Percentiles rank a stretch among this genome's conserved stretches.
These are phyloP conservation scores for Microctonus brassicae DNA, from an alignment of 2,888 invertebrate genomes.

Conservation along the genomic window DNA sequence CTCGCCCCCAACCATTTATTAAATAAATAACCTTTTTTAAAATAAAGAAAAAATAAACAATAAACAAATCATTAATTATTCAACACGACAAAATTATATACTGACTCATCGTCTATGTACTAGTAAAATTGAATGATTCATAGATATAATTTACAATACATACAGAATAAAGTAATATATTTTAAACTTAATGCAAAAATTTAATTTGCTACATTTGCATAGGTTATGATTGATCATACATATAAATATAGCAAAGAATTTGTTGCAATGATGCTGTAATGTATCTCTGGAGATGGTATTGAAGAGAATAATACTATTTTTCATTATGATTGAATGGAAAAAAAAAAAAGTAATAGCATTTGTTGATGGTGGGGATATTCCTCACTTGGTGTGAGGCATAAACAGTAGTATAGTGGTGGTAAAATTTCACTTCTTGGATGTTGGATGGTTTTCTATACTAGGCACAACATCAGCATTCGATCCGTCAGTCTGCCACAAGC, in stretches of 20 bases:
- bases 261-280: too few relatives aligned
- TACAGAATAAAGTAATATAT: neutral
- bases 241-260: too few relatives aligned
- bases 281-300: too few relatives aligned
- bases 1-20: conserved; percentile 23
- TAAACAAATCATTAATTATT: neutral
- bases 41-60: conserved; percentile 2
- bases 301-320: too few relatives aligned
- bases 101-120: neutral
- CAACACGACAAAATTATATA: neutral
- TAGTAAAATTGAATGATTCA: neutral
- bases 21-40: neutral
- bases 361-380: neutral
- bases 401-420: conserved; percentile 12
- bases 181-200: too few relatives aligned
- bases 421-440: neutral
- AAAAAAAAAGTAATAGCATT: neutral
- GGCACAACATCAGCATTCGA: neutral
- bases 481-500: conserved; percentile 26
- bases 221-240: too few relatives aligned
- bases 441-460: neutral
- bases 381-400: neutral
- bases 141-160: neutral
- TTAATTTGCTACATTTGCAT: too few relatives aligned
- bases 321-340: neutral